Evolutionary conservation across 2,113 vertebrate species (phyloP).

Genomic region (Nanorana parkeri): DNA sequence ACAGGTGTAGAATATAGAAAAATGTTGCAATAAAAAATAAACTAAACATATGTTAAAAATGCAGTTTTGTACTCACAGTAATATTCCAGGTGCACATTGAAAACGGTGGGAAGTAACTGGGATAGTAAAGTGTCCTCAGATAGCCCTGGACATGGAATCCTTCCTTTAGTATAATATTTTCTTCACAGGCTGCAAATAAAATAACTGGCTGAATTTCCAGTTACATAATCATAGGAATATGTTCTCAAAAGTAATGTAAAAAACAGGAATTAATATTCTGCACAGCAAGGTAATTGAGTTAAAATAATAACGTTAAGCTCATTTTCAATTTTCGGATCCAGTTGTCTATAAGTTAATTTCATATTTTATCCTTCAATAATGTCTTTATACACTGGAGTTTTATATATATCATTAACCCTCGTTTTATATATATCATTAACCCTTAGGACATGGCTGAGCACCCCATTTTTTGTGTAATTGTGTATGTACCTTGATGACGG

Average conservation of each 20-base stretch:
- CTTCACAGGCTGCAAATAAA: slow-evolving; percentile 76
- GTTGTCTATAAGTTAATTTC: background rate
- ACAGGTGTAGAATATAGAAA: no score
- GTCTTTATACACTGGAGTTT: background rate
- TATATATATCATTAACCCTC: no score
- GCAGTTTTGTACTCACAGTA: slow-evolving; percentile 72
- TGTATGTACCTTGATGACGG: no score
- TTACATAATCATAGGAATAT: background rate
- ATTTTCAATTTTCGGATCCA: no score
- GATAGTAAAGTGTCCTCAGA: slow-evolving; percentile 86
- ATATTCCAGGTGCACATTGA: slow-evolving; percentile 91
- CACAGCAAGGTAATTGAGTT: background rate
- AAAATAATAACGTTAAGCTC: background rate
- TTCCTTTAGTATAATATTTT: slow-evolving; percentile 73
- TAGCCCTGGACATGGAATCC: slow-evolving; percentile 77
- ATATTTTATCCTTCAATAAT: background rate
- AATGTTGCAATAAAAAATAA: no score
- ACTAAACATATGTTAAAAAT: no score
- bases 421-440: no score
- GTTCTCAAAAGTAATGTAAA: background rate
- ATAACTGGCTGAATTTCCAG: background rate
- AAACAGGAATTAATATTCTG: background rate
- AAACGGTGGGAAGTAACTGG: slow-evolving; percentile 90
- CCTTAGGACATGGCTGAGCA: no score
- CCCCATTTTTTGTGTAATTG: no score